Base-by-base conservation (phyloP, 92 coral and sea anemone genomes). In the Chrysogorgia sp. region DNA sequence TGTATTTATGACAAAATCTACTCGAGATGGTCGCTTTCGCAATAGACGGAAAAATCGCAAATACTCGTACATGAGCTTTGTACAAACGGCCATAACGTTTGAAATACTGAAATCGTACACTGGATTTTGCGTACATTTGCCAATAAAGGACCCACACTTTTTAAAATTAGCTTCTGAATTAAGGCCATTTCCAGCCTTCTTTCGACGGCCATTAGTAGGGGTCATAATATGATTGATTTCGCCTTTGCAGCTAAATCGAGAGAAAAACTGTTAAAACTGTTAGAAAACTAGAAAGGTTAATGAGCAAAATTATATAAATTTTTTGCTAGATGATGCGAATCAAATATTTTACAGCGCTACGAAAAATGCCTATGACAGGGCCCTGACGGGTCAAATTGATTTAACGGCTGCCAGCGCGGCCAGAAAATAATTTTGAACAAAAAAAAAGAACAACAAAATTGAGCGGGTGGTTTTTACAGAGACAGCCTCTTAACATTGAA, bases 401-500 rank as follows among this genome's bases (percentile, higher is more conserved):
- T n/a, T n/a, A n/a, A n/a, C n/a, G n/a, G n/a, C n/a, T n/a, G n/a
- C n/a, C n/a, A n/a, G n/a, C n/a, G 6, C 63, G 31, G 25, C 63
- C 25, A 58, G 30, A 23, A 58, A 58, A 58, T 58, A 23, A 10
- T 58, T 58, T 58, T 58, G 63, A 58, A 19, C 22, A 25, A 37
- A 37, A 37, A 4, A 58, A 58, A 58, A 24, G 2, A 58, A 10
- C 30, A 14, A 29, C 30, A 14, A 19, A 58, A 58, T 19, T 52
- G 63, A 19, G 1, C 30, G 26, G 24, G 63, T 58, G 63, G 63
- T 58, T 58, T 29, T 58, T 58, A 58, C 63, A 22, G 63, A 58
- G 63, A 58, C 63, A 58, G 32, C 63, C 63, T 58, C 63, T 58
- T 58, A 58, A 58, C 5, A 37, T 12, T 37, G 43, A n/a, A n/a